Evolutionary conservation across 2,888 invertebrate species (phyloP), one percentile per base, ranked within the genome.

Genomic region (Polietes domitor): DNA sequence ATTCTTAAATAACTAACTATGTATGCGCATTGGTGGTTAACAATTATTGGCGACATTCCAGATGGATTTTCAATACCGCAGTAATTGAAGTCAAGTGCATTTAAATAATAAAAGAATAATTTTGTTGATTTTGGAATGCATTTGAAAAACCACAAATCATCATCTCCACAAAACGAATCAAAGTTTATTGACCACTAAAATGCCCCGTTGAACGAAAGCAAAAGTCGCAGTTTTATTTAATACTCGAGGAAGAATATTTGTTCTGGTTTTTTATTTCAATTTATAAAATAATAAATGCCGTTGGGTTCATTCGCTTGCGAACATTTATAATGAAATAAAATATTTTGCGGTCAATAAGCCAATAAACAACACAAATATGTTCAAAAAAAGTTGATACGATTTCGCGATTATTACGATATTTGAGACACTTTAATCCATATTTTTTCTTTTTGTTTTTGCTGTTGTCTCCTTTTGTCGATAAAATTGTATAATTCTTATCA

Each of bases 171-270:
- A n/a, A 6, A 32, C 61, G 1, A 61, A 7, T 21, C 41, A 68
- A 41, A 68, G 68, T 68, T 68, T 68, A 68, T 43, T 68, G 68
- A 43, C 68, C 68, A 68, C 15, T 21, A 47, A 47, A 47, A 47
- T n/a, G 1, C 37, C 7, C 1, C 12, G 12, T 10, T 37, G 1
- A 37, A 9, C 47, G n/a, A n/a, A 47, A 47, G 2, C 47, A n/a
- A 37, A 37, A 9, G 4, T 2, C 37, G 37, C 12, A 37, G 5
- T 32, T 32, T 32, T 32, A 9, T 9, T 32, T 6, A 32, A 32
- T 9, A 32, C 32, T 32, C 9, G 32, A n/a, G n/a, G n/a, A n/a
- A n/a, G n/a, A n/a, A n/a, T n/a, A n/a, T 32, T 32, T 32, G 9
- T 32, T 32, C 9, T 32, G 32, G 5, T 32, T 32, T 32, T 6